Evolutionary conservation across 2,888 invertebrate genomes (phyloP).

Genomic region (Drosophila robusta): DNA sequence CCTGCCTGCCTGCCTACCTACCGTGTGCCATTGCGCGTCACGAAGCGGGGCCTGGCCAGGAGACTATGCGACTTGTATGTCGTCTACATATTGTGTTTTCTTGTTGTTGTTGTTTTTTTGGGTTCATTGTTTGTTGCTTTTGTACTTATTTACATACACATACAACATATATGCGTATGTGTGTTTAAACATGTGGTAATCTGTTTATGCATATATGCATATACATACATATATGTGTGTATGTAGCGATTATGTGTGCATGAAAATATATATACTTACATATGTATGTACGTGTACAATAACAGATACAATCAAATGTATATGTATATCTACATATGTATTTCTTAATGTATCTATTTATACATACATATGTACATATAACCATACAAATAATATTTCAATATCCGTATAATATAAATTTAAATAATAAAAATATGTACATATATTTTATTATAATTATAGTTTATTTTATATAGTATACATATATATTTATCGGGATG

Average conservation of each 20-base stretch:
- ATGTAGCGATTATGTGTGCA: no score
- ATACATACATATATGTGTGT: background rate
- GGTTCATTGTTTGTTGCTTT: constrained; percentile 37
- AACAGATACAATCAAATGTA: no score
- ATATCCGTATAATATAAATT: no score
- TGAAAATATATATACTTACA: no score
- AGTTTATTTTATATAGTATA: background rate
- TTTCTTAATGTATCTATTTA: no score
- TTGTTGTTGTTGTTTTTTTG: constrained; percentile 21
- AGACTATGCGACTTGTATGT: constrained; percentile 73
- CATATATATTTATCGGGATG: background rate
- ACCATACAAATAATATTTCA: no score
- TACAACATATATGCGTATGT: constrained; percentile 4
- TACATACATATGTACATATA: background rate
- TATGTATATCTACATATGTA: background rate
- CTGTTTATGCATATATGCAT: background rate
- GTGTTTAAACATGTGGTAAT: background rate
- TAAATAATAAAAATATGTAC: no score
- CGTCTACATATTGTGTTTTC: constrained; percentile 47
- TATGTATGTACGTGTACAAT: background rate
- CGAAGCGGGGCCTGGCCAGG: constrained; percentile 69
- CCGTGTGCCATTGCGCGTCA: constrained; percentile 44
- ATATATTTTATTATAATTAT: no score
- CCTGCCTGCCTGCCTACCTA: constrained; percentile 22
- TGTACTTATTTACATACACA: constrained; percentile 16